Evolutionary conservation across 2,797 vertebrate species (phyloP), one percentile per base, ranked within the genome.

Genomic region (Neosilurus mollespiculum): DNA sequence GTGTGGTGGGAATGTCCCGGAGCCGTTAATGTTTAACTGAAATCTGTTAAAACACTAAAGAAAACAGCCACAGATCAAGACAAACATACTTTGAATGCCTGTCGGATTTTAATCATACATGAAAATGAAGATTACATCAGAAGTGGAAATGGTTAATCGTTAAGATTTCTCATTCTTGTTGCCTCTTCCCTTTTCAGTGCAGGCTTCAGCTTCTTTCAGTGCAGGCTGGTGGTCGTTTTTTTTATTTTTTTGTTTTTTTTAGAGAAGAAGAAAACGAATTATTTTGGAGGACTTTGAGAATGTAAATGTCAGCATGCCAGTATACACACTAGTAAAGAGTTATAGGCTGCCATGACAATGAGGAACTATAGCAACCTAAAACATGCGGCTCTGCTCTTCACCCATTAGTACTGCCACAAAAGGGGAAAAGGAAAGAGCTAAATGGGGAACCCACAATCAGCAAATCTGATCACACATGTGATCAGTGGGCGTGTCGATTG

Each of bases 391-490:
- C 67, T 67, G 51, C 64, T 66, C 58, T 24, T 77, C 61, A 43
- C 70, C 30, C 34, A 64, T 71, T 53, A 71, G 71, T 18, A 67
- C 67, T 65, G 78, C 14, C 37, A 81, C 30, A 69, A 61, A 66
- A 78, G 9, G 9, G 83, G 24, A 59, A 58, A 64, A 26, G 51
- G 22, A 43, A 54, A 51, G 49, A 69, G 56, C 79, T 58, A 76
- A 62, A 67, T 49, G 82, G 71, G 80, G 66, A 82, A 81, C 1
- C n/a, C 59, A 73, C 83, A 76, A 81, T 59, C 81, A 84, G 82
- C 51, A 14, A 82, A 86, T 59, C 66, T 65, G 77, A 91, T 89
- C 82, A 86, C 88, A 89, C 87, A 85, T 88, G 43, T 71, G 80
- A 86, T 84, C 64, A 81, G 81, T 78, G 84, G 62, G 81, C 43